Evolutionary conservation across 2,888 invertebrate genomes (phyloP).

Genomic region (Hipparchia sbordonii): DNA sequence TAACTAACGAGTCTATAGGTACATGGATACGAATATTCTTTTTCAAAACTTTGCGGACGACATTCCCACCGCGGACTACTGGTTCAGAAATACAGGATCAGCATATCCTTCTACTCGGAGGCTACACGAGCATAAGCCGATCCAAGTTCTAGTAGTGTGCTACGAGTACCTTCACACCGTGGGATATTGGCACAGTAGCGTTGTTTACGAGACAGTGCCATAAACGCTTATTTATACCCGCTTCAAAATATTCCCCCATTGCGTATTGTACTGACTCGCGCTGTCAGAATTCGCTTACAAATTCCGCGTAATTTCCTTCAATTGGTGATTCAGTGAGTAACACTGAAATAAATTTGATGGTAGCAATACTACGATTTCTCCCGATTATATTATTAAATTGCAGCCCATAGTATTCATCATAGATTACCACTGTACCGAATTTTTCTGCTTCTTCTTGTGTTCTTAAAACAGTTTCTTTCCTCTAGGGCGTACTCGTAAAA

Average conservation of each 20-base stretch:
- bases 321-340: not conserved
- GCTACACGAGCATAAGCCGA: too few species aligned
- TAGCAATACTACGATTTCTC: not conserved
- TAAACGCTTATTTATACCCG: constrained; percentile 36
- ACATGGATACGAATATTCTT: too few species aligned
- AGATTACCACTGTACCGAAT: too few species aligned
- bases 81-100: too few species aligned
- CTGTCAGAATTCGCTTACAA: not conserved
- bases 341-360: not conserved
- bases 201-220: constrained; percentile 36
- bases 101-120: too few species aligned
- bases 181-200: constrained; percentile 35
- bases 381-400: not conserved
- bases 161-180: not conserved
- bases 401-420: not conserved
- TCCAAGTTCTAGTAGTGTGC: not conserved
- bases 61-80: too few species aligned
- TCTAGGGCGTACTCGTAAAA: too few species aligned
- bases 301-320: not conserved
- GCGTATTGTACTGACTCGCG: constrained; percentile 5
- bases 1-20: too few species aligned
- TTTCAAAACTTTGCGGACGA: too few species aligned
- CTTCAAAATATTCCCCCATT: constrained; percentile 37
- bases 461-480: too few species aligned
- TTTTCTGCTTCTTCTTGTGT: too few species aligned